phyloP scores from a whole-genome alignment of 2,888 invertebrate genomes.

The Melanargia galathea region DNA sequence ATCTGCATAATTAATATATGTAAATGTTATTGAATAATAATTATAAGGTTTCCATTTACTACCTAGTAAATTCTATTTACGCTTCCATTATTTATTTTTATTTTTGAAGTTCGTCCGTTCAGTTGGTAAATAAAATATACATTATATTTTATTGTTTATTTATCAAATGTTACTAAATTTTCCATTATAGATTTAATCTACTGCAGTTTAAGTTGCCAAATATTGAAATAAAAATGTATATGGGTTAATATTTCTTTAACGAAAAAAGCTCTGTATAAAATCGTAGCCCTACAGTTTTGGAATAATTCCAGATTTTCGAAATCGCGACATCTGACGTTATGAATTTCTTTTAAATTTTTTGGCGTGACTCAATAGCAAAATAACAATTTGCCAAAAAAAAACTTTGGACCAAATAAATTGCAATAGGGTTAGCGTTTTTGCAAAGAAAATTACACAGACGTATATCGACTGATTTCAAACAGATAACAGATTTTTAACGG shows the following conservation, averaged over 20 bases:
- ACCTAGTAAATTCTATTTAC: too few relatives aligned
- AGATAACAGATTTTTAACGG: too few relatives aligned
- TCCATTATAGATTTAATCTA: too few relatives aligned
- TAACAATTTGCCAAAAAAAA: constrained; percentile 6
- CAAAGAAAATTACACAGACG: too few relatives aligned
- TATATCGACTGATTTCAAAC: too few relatives aligned
- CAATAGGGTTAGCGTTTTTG: too few relatives aligned
- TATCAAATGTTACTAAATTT: too few relatives aligned
- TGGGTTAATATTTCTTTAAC: too few relatives aligned
- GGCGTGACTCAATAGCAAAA: background rate
- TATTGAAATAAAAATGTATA: too few relatives aligned
- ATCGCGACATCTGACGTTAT: background rate
- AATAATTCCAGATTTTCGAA: constrained; percentile 10
- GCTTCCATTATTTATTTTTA: background rate
- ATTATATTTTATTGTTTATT: background rate
- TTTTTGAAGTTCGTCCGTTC: background rate
- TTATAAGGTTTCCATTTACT: constrained; percentile 4
- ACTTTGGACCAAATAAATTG: too few relatives aligned
- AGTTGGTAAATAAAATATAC: background rate
- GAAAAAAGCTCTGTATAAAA: too few relatives aligned
- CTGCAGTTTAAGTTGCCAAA: too few relatives aligned
- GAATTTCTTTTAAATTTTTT: constrained; percentile 3
- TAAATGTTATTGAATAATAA: background rate
- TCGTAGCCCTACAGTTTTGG: background rate
- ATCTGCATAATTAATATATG: background rate